Evolutionary conservation across 1,140 invertebrate species (phyloP), one percentile per base, ranked within the genome.

Genomic region (Varroa destructor): DNA sequence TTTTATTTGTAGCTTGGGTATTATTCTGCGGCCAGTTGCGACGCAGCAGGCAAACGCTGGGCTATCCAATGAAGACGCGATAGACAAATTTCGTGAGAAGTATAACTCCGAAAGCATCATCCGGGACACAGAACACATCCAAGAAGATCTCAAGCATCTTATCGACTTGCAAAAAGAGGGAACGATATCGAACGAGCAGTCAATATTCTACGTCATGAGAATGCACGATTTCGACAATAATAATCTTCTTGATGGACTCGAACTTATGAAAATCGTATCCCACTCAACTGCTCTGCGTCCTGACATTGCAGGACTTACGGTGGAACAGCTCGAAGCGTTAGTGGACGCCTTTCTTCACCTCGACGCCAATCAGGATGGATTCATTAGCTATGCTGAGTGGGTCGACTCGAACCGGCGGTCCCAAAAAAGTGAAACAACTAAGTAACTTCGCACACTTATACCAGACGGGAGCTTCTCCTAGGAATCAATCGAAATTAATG

Each of bases 221-320:
- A 67, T 67, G 61, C 61, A 67, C 37, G 61, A 67, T 8, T 67
- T 67, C 37, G 61, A 67, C 36, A 37, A 67, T 37, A 67, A 67
- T 46, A 67, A 67, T 40, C 12, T 67, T 1, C 36, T 67, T 12
- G 61, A 67, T 40, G 61, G 61, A 5, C 61, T 67, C 14, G 61
- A 67, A 40, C 61, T 67, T 14, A 67, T 67, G 37, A 40, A 67
- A 8, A 67, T 67, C 12, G 61, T 67, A 2, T 67, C 61, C 4
- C 61, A 67, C 37, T 67, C 61, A 12, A 10, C 12, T 40, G 46
- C 10, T 36, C 61, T 67, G 40, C 14, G 46, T 40, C 40, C 12
- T 14, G 61, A 40, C 12, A 37, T 56, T 75, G 79, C 71, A 73
- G 76, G 72, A 74, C 79, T 64, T 73, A 73, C 14, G 79, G 74